Conservation (phyloP, 1,140 invertebrate species). For the Dreissena rostriformis region DNA sequence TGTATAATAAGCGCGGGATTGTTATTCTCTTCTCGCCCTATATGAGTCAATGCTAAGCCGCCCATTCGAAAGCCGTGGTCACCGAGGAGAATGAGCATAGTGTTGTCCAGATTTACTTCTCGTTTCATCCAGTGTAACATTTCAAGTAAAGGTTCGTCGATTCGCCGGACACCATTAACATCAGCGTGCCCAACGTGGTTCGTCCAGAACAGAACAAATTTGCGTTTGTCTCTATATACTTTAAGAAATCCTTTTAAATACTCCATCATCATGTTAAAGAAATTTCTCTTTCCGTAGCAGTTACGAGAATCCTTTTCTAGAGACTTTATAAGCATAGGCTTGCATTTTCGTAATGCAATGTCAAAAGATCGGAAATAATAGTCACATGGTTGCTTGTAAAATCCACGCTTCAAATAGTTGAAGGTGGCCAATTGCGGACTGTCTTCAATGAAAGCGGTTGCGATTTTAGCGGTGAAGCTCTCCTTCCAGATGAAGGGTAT, state of each 20-base stretch:
- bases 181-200: conserved; percentile 46
- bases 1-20: conserved; percentile 43
- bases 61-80: conserved; percentile 57
- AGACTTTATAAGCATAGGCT: conserved; percentile 33
- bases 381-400: conserved; percentile 89
- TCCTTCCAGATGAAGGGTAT: conserved; percentile 69
- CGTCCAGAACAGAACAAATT: conserved; percentile 36
- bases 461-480: conserved; percentile 85
- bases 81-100: conserved; percentile 44
- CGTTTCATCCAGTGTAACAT: conserved; percentile 59
- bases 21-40: conserved; percentile 55
- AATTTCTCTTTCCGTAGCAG: conserved; percentile 39
- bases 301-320: not conserved
- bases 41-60: conserved; percentile 33
- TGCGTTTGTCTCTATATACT: conserved; percentile 24
- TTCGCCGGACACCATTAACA: not conserved
- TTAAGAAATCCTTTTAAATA: conserved; percentile 42
- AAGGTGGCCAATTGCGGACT: conserved; percentile 87
- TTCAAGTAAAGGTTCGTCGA: conserved; percentile 62
- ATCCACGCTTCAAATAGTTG: conserved; percentile 86
- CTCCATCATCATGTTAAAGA: conserved; percentile 27
- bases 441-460: conserved; percentile 92
- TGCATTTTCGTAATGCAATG: conserved; percentile 55
- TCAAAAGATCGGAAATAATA: conserved; percentile 90
- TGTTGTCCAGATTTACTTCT: conserved; percentile 15